Evolutionary conservation across 2,113 vertebrate species (phyloP).

Genomic region (Leptocoma aspasia): DNA sequence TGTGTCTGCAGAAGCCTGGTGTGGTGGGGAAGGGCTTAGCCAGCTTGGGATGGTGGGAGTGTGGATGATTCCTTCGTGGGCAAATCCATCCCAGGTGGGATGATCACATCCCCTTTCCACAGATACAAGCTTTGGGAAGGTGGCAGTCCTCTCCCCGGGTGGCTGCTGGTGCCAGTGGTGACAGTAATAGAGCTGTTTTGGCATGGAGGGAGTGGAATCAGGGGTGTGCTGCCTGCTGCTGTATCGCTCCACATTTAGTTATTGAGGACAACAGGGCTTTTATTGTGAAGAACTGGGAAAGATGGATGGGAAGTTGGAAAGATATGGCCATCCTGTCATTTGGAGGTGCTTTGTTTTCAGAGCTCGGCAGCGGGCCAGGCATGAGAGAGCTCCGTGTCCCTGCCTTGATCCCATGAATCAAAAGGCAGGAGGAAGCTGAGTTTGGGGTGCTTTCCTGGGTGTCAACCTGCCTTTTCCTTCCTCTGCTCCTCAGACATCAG

Average conservation of each 20-base stretch:
- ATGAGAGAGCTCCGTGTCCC: neutral
- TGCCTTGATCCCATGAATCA: neutral
- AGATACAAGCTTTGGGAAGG: neutral
- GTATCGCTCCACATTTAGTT: neutral
- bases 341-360: neutral
- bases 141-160: neutral
- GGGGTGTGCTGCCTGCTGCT: neutral
- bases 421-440: neutral
- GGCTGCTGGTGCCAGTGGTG: neutral
- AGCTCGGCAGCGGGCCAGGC: neutral
- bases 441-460: neutral
- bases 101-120: neutral
- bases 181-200: neutral
- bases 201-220: accelerated
- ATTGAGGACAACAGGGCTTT: neutral
- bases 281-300: neutral
- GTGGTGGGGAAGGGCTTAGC: neutral
- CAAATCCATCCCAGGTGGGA: neutral
- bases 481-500: neutral
- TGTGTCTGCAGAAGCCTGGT: neutral
- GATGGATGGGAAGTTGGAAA: neutral
- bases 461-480: neutral
- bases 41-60: accelerated
- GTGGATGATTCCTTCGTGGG: neutral
- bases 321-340: neutral